Evolutionary conservation across 2,797 vertebrate genomes (phyloP).

Genomic region (Danio aesculapii): DNA sequence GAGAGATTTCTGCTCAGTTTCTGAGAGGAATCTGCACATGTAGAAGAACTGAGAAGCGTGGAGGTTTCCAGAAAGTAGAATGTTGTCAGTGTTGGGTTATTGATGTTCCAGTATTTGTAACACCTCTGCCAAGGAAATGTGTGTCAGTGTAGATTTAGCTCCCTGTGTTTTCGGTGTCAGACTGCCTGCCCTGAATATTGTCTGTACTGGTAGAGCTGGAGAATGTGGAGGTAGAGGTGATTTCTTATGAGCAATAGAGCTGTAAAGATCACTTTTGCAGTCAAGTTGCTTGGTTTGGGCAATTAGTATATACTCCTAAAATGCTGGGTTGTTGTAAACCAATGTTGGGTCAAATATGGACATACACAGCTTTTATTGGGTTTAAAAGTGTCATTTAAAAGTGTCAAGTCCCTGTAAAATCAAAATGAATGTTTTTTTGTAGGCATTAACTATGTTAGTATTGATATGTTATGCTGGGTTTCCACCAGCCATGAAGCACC

Average conservation of each 20-base stretch:
- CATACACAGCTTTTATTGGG: too few relatives aligned
- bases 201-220: not conserved
- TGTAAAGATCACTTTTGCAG: not conserved
- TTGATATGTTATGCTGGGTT: too few relatives aligned
- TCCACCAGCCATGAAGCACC: too few relatives aligned
- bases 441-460: too few relatives aligned
- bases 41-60: not conserved
- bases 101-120: constrained; percentile 10
- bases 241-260: not conserved
- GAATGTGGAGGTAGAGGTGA: not conserved
- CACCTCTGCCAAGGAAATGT: constrained; percentile 3
- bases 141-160: constrained; percentile 3
- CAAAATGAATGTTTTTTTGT: too few relatives aligned
- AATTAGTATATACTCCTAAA: too few relatives aligned
- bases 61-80: not conserved
- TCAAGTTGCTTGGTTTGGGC: not conserved
- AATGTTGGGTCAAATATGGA: too few relatives aligned
- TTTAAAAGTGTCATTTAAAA: too few relatives aligned
- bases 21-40: not conserved
- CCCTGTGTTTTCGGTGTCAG: not conserved
- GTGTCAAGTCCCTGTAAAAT: too few relatives aligned
- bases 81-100: not conserved
- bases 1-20: not conserved
- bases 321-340: too few relatives aligned
- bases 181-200: not conserved